Evolutionary conservation across 1,140 invertebrate genomes (phyloP).

Genomic region (Drosophila navojoa): DNA sequence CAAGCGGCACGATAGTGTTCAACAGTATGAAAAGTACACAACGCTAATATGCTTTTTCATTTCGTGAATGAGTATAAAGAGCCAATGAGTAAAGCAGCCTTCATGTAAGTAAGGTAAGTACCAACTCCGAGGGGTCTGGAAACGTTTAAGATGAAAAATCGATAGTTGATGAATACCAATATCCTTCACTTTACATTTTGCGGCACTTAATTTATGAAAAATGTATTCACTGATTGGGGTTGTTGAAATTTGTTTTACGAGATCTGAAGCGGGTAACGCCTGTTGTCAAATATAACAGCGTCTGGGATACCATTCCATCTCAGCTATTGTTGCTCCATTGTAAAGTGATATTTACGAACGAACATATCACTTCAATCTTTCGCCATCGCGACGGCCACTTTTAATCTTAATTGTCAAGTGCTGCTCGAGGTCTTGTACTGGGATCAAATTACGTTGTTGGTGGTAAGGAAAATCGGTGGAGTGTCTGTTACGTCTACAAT

Average conservation of each 20-base stretch:
- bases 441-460: constrained; percentile 16
- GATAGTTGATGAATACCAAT: constrained; percentile 42
- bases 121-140: constrained; percentile 56
- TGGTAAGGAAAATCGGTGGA: not conserved
- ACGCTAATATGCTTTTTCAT: too few species aligned
- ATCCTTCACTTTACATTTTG: constrained; percentile 51
- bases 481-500: constrained; percentile 5
- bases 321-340: constrained; percentile 32
- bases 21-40: constrained; percentile 11
- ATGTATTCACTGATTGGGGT: constrained; percentile 10
- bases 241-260: constrained; percentile 57
- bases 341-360: constrained; percentile 52
- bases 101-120: constrained; percentile 68
- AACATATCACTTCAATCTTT: constrained; percentile 40
- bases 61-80: not conserved
- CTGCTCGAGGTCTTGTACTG: constrained; percentile 18
- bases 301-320: constrained; percentile 35
- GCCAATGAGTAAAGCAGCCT: constrained; percentile 39
- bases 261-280: constrained; percentile 42
- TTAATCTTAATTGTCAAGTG: constrained; percentile 46
- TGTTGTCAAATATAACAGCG: constrained; percentile 76
- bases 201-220: constrained; percentile 55
- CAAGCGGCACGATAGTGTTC: constrained; percentile 2
- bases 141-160: constrained; percentile 41
- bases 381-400: constrained; percentile 7